Evolutionary conservation across 37 sponge, comb jelly and placozoan genomes (phyloP), one percentile per base, ranked within the genome.

Genomic region (Beroe forskalii): DNA sequence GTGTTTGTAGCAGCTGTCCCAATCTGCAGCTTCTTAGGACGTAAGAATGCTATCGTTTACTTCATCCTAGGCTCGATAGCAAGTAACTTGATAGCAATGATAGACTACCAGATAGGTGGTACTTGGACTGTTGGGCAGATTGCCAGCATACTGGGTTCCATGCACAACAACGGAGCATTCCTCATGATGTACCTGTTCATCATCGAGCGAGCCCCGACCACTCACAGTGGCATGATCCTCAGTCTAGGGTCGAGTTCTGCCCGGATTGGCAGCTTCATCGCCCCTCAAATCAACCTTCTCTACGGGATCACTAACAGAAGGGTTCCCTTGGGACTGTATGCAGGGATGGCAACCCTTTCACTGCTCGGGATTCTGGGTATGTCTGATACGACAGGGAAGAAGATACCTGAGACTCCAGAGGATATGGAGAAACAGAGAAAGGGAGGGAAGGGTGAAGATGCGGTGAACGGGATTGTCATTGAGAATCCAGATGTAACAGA

Each of bases 261-360:
- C 36, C 2, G 72, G 72, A 8, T 69, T 14, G 72, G 72, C 8
- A 69, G 72, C 17, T 69, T 69, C 38, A 6, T 33, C 38, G 36
- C 33, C 2, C 72, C 72, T 4, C 20, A 69, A 14, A 17, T 69
- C 12, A 69, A 33, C 17, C 38, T 69, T 2, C 72, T 69, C 8
- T 69, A 69, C 72, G 38, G 38, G 39, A 33, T 69, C 28, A 69
- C 72, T 17, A 37, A 69, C 32, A 69, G 72, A 19, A 69, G 72
- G 32, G 72, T 69, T 28, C 35, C 72, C 32, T 4, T 33, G 35
- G 72, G 72, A 3, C 17, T 69, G 38, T 69, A 33, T 69, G 72
- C 37, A 2, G 72, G 72, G 12, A 36, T 69, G 72, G 35, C 72
- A 19, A 2, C 32, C 12, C 19, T 69, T 1, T 27, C 37, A 9